A percentile compares a stretch with the other conserved stretches of the same genome.
Evolutionary conservation across 2,888 invertebrate genomes (phyloP).

Genomic region (Chalcis sispes): DNA sequence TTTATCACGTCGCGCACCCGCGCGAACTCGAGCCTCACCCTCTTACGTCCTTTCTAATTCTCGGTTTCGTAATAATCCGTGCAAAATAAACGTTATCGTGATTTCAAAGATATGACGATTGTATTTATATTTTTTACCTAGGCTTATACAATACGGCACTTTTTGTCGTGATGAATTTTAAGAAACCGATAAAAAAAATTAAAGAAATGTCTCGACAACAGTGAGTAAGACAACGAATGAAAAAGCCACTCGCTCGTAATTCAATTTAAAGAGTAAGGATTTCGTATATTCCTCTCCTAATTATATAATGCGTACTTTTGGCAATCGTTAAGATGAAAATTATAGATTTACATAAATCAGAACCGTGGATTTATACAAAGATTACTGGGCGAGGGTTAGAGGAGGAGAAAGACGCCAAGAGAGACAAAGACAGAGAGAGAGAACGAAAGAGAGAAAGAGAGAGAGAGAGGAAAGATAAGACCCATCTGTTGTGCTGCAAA

Average conservation of each 20-base stretch:
- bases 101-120: neutral
- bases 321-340: slow-evolving; percentile 27
- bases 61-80: slow-evolving; percentile 35
- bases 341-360: slow-evolving; percentile 53
- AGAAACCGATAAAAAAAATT: too few relatives aligned
- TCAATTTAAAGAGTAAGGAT: slow-evolving; percentile 43
- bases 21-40: slow-evolving; percentile 28
- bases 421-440: slow-evolving; percentile 26
- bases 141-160: too few relatives aligned
- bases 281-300: too few relatives aligned
- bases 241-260: slow-evolving; percentile 2
- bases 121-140: too few relatives aligned
- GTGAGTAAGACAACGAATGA: too few relatives aligned
- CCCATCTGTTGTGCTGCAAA: slow-evolving; percentile 18
- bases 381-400: too few relatives aligned
- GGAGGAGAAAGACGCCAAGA: too few relatives aligned
- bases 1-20: slow-evolving; percentile 36
- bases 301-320: too few relatives aligned
- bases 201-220: too few relatives aligned
- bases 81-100: neutral
- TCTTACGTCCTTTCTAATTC: slow-evolving; percentile 39
- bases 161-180: too few relatives aligned
- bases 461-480: slow-evolving; percentile 35
- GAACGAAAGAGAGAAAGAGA: neutral
- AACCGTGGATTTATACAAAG: too few relatives aligned